Conservation (phyloP, 2,888 invertebrate species). For the Xestia c-nigrum region DNA sequence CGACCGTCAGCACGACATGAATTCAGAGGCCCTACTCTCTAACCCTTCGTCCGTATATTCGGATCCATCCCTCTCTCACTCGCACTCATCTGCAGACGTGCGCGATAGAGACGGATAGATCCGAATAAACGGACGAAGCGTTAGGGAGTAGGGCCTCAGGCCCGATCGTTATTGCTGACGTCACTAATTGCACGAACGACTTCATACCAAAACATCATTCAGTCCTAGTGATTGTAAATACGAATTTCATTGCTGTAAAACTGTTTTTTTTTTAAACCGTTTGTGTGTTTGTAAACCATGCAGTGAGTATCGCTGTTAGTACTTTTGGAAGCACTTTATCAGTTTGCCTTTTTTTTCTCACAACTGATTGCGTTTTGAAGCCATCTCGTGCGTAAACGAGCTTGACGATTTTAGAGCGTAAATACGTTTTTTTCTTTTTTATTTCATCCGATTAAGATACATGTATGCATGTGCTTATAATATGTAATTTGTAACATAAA, state of each 20-base stretch:
- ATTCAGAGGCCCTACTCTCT: too few relatives aligned
- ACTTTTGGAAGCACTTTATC: constrained; percentile 46
- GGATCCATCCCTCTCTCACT: too few relatives aligned
- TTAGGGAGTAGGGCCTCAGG: too few relatives aligned
- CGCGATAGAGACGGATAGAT: too few relatives aligned
- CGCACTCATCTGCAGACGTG: too few relatives aligned
- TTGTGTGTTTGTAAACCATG: constrained; percentile 23
- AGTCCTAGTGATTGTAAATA: neutral
- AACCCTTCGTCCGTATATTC: too few relatives aligned
- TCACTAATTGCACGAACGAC: neutral
- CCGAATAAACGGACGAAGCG: too few relatives aligned
- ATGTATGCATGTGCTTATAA: neutral
- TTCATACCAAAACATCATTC: neutral
- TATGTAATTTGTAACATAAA: neutral
- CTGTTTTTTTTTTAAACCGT: constrained; percentile 25
- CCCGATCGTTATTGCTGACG: neutral
- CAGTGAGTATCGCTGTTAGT: constrained; percentile 29
- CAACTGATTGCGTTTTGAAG: constrained; percentile 57
- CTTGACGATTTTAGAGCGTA: constrained; percentile 22
- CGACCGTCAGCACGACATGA: too few relatives aligned
- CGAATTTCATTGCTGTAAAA: constrained; percentile 20
- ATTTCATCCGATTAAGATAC: neutral
- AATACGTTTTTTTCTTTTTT: neutral
- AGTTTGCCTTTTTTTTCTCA: constrained; percentile 27
- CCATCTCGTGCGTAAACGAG: constrained; percentile 52